phyloP scores from a whole-genome alignment of 2,888 invertebrate species.

The Griposia aprilina region DNA sequence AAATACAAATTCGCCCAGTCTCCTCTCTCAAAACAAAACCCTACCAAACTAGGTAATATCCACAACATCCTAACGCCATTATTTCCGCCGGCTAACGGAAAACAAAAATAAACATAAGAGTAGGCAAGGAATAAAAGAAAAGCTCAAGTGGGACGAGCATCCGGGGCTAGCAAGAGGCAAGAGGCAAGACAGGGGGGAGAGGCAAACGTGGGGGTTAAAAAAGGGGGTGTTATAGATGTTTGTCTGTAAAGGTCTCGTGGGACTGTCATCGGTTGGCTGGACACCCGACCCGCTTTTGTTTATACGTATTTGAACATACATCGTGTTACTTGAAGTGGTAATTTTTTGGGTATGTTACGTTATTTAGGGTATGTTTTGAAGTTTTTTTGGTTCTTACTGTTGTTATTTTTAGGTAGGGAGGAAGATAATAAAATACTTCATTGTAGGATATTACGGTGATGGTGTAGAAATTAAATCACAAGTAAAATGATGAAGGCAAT shows the following conservation, averaged over 20 bases:
- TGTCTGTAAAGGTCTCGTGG: slow-evolving; percentile 72
- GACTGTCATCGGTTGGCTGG: slow-evolving; percentile 72
- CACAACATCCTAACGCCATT: slow-evolving; percentile 81
- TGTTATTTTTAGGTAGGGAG: neutral
- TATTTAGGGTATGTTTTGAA: neutral
- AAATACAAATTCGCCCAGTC: too few species aligned
- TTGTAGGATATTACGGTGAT: neutral
- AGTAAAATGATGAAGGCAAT: neutral
- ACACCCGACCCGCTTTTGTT: slow-evolving; percentile 82
- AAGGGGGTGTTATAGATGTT: slow-evolving; percentile 69
- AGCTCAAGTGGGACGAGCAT: slow-evolving; percentile 88
- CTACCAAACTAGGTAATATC: slow-evolving; percentile 63
- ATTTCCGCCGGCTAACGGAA: slow-evolving; percentile 88
- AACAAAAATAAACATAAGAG: slow-evolving; percentile 90
- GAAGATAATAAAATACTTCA: neutral
- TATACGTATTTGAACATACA: slow-evolving; percentile 82
- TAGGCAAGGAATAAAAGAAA: slow-evolving; percentile 89
- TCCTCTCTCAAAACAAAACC: slow-evolving; percentile 6
- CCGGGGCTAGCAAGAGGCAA: slow-evolving; percentile 78
- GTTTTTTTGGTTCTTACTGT: slow-evolving; percentile 21
- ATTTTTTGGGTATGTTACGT: slow-evolving; percentile 61
- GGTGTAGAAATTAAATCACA: neutral
- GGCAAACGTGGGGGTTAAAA: slow-evolving; percentile 60
- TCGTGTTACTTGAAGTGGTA: slow-evolving; percentile 71
- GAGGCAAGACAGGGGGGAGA: slow-evolving; percentile 59